phyloP scores from a whole-genome alignment of 2,113 vertebrate species.

The Marmota flaviventris region DNA sequence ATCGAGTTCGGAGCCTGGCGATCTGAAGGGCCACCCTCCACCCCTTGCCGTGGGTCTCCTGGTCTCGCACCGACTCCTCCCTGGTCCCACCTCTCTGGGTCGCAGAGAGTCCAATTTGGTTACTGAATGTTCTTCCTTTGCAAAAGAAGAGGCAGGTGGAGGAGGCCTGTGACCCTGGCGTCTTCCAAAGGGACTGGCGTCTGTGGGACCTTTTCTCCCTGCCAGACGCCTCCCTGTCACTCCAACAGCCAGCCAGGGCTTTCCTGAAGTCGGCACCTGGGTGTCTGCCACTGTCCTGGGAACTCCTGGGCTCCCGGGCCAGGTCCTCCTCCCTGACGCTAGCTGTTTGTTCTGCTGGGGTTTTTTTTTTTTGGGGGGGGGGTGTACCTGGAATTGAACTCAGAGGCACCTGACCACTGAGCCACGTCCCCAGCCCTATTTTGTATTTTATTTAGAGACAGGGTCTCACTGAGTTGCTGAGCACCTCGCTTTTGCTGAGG shows the following conservation, averaged over 20 bases:
- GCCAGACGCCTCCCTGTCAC: accelerated
- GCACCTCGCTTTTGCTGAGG: too few species aligned
- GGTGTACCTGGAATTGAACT: too few species aligned
- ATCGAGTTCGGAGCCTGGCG: background rate
- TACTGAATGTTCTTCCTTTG: background rate
- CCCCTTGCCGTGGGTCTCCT: too few species aligned
- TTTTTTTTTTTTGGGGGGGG: too few species aligned
- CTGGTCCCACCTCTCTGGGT: accelerated
- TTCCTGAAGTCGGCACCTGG: background rate
- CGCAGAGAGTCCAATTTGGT: background rate
- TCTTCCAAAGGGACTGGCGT: accelerated
- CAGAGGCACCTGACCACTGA: too few species aligned
- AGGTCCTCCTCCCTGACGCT: accelerated
- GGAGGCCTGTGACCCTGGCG: background rate
- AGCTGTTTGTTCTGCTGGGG: background rate
- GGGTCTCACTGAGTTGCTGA: too few species aligned
- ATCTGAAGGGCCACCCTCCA: too few species aligned
- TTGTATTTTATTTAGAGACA: too few species aligned
- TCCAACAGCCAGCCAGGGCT: background rate
- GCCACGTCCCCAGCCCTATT: too few species aligned
- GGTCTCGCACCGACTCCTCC: too few species aligned
- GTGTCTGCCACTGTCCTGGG: too few species aligned
- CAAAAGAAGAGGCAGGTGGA: background rate
- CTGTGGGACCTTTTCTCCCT: accelerated
- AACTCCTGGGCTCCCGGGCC: accelerated